phyloP scores from a whole-genome alignment of 92 coral and sea anemone species.

The Scolanthus callimorphus region DNA sequence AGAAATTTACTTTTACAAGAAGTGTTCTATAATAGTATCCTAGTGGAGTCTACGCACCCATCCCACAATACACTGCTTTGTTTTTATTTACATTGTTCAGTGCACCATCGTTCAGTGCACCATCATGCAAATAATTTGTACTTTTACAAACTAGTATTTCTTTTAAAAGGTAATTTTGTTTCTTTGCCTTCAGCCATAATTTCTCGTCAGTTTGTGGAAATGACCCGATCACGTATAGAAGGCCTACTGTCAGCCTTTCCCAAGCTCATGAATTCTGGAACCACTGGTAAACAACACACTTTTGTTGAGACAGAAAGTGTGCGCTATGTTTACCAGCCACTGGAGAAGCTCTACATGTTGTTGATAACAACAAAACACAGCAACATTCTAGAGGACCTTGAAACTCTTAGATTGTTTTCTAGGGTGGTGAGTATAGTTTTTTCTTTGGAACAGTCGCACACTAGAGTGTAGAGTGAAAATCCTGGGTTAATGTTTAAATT shows the following conservation, averaged over 20 bases:
- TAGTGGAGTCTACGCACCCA: too few species aligned
- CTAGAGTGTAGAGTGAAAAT: too few species aligned
- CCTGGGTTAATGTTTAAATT: too few species aligned
- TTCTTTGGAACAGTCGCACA: too few species aligned
- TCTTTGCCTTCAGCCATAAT: conserved; percentile 69
- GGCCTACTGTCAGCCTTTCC: conserved; percentile 97
- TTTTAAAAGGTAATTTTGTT: too few species aligned
- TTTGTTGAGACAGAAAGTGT: conserved; percentile 99
- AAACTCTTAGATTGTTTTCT: conserved; percentile 87
- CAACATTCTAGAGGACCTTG: conserved; percentile 92
- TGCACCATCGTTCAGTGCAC: too few species aligned
- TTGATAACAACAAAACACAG: conserved; percentile 97
- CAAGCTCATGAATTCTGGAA: conserved; percentile 93
- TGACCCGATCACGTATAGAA: conserved; percentile 95
- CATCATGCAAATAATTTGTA: too few species aligned
- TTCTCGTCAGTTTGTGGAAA: conserved; percentile 98
- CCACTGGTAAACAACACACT: conserved; percentile 95
- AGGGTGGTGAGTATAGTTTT: conserved; percentile 97
- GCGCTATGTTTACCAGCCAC: conserved; percentile 96
- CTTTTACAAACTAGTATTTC: too few species aligned
- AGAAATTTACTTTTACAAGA: too few species aligned
- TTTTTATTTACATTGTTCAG: too few species aligned
- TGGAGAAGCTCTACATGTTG: conserved; percentile 95
- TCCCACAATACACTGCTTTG: too few species aligned
- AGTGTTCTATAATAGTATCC: too few species aligned